Evolutionary conservation across 2,113 vertebrate genomes (phyloP), one percentile per base, ranked within the genome.

Genomic region (Callionymus lyra): DNA sequence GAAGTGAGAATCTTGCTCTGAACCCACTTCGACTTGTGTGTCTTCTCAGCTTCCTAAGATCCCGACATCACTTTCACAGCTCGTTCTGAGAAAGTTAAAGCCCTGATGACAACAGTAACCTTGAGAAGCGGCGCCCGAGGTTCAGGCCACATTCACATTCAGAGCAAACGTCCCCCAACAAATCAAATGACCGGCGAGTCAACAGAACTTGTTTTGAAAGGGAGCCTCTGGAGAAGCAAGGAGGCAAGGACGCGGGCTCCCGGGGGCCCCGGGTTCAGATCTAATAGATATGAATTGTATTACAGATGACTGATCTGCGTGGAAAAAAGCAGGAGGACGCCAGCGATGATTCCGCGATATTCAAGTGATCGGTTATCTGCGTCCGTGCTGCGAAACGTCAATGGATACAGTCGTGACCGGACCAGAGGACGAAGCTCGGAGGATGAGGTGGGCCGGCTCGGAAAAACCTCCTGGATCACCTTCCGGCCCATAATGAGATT

Each of bases 101-200:
- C 21, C 21, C 21, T 27, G 21, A n/a, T n/a, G n/a, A n/a, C n/a
- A 57, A 63, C 44, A 14, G 50, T 60, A 74, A 78, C 74, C 70
- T 79, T 76, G 70, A 57, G 44, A 37, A 56, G 21, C 31, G 44
- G 21, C 21, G 21, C 21, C 21, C 21, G 21, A 49, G 16, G 33
- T 62, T 19, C 14, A 48, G 46, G 37, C 41, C 32, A 11, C 65
- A 68, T 72, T 79, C 47, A 39, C 69, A 72, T 70, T 68, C 67
- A 58, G 45, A 35, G 55, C 63, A 56, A 70, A 73, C 31, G 64
- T 52, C 66, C 21, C 59, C 15, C 63, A 51, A 69, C 72, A 70
- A 77, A 76, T 74, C 69, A 79, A 79, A 76, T 56, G 58, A 74
- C 63, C 69, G 67, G 56, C 63, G 59, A 70, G 72, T 76, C 72